Evolutionary conservation across 2,888 invertebrate species (phyloP), one percentile per base, ranked within the genome.

Genomic region (Drosophila mimetica): DNA sequence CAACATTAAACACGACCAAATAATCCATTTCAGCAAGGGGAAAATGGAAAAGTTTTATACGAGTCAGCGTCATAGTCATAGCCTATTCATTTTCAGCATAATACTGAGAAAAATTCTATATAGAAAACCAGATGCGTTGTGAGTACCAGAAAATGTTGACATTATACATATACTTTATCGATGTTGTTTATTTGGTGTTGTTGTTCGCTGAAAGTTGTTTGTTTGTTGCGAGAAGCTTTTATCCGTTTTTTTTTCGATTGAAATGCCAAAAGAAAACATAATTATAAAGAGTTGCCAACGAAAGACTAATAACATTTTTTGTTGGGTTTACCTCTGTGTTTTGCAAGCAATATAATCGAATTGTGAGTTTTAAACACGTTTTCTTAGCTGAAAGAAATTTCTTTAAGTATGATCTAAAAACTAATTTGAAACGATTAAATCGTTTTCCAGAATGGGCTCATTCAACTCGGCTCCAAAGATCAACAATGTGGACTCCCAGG

Each of bases 401-500:
- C 2, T 1, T 2, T 14, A 6, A 20, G 4, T 25, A 11, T 2
- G 0, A 28, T 13, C 1, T 14, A 1, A 13, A 34, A 11, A 2
- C 34, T 30, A 20, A 39, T 47, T 46, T 18, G 9, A 34, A 16
- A 13, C 22, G 30, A 0, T 20, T n/a, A 1, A n/a, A 22, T 36
- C n/a, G 11, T 34, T 18, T 61, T 92, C 13, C 90, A 95, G 95
- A 91, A 95, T 95, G 95, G 95, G 95, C 74, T 95, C 95, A 89
- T 95, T 95, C 88, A 94, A 94, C 70, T 95, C 95, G 57, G 93
- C 94, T 16, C 94, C 95, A 44, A 94, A 94, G 90, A 94, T 94
- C 71, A 91, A 93, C 69, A 94, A 94, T 86, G 93, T 93, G 59
- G 95, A 95, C 88, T 92, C 92, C 4, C 93, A 94, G 88, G 95